phyloP scores from a whole-genome alignment of 2,888 invertebrate genomes.

The Cryptocephalus primarius region DNA sequence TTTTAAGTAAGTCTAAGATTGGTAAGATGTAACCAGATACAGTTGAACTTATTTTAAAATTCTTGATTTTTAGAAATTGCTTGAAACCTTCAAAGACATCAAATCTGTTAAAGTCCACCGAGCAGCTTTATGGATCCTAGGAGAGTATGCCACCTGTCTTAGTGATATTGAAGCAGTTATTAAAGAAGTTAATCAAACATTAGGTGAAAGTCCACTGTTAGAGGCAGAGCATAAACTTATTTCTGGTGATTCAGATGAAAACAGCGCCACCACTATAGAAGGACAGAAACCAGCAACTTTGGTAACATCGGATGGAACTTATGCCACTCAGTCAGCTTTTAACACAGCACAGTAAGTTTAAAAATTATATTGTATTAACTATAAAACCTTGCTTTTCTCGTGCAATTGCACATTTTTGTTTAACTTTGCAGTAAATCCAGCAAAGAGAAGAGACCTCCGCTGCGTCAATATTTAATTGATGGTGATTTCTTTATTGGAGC shows the following conservation, averaged over 20 bases:
- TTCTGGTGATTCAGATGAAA: conserved; percentile 57
- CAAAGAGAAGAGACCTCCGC: conserved; percentile 63
- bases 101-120: conserved; percentile 87
- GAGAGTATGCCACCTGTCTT: conserved; percentile 80
- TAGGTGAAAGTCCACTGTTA: conserved; percentile 59
- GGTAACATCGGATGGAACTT: conserved; percentile 98
- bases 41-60: background rate
- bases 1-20: too few species aligned
- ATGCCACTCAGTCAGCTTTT: conserved; percentile 96
- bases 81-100: conserved; percentile 77
- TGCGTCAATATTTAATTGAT: conserved; percentile 80
- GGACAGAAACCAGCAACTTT: conserved; percentile 40
- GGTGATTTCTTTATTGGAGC: conserved; percentile 96
- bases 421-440: conserved; percentile 38
- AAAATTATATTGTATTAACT: background rate
- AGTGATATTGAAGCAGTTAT: conserved; percentile 73
- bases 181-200: conserved; percentile 48
- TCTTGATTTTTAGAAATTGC: conserved; percentile 41
- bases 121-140: conserved; percentile 93
- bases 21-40: too few species aligned
- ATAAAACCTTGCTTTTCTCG: background rate
- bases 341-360: conserved; percentile 61
- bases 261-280: conserved; percentile 17
- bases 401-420: background rate
- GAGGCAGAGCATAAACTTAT: conserved; percentile 59